Evolutionary conservation across 2,888 invertebrate genomes (phyloP), one percentile per base, ranked within the genome.

Genomic region (Iselma pallidipennis): DNA sequence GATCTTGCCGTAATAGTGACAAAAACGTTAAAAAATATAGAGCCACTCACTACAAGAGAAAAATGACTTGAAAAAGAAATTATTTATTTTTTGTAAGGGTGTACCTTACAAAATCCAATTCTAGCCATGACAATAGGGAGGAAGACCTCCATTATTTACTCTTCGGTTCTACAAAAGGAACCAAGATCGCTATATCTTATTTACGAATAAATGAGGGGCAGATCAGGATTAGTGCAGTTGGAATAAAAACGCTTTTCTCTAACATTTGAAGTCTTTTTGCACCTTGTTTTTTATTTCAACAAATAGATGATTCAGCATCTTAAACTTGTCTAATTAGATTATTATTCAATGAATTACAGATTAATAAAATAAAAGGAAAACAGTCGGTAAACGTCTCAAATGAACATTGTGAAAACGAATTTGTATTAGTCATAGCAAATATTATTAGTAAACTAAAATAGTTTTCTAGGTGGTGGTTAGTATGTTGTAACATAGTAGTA

Each of bases 131-230:
- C 77, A 78, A 78, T 78, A 70, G 76, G 65, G 74, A 73, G 74
- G 74, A 76, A 74, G 74, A 76, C 75, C 77, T 76, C 76, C 77
- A 76, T 78, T 78, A 78, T 78, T 78, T 78, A 78, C 78, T 75
- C 72, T 72, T 72, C 71, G 70, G 65, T 66, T 63, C 66, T 57
- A 62, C 59, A 61, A 63, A 64, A 69, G 67, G 63, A 67, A 63
- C 66, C 65, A 55, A 59, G 63, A 56, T 45, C 49, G 10, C 55
- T 58, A 61, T 55, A 58, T 58, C 58, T 29, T 63, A 63, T 63
- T 63, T 59, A 63, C 63, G 59, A 59, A 63, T 63, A 56, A 63
- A 63, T 63, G 50, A 63, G 56, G 56, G 16, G 16, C 7, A 37
- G 37, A 37, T 37, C 16, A 37, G 37, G 37, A 37, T 37, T 37